A percentile compares a stretch with the other conserved stretches of the same genome.
phyloP scores from a whole-genome alignment of 2,113 vertebrate genomes.

The Thunnus thynnus region DNA sequence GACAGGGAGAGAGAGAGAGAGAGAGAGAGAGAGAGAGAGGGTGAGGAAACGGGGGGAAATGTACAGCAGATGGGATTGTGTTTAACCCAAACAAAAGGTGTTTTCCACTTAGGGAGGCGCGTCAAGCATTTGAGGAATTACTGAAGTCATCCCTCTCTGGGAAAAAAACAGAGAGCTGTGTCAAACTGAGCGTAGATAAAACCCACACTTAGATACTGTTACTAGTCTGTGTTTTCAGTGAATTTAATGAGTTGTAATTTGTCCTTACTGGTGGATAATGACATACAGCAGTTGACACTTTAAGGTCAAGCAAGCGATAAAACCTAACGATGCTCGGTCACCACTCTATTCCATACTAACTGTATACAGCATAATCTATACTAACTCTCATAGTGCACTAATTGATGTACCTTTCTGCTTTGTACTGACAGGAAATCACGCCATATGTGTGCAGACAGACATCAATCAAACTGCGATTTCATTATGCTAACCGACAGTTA shows the following conservation, averaged over 20 bases:
- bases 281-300: too few species aligned
- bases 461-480: too few species aligned
- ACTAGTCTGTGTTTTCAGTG: not conserved
- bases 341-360: too few species aligned
- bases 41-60: not conserved
- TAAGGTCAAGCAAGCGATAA: too few species aligned
- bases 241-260: not conserved
- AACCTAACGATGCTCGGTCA: too few species aligned
- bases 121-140: constrained; percentile 5
- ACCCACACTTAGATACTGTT: not conserved
- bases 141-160: not conserved
- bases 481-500: too few species aligned
- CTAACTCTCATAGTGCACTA: too few species aligned
- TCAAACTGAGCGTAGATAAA: not conserved
- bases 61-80: not conserved
- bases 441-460: too few species aligned
- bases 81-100: constrained; percentile 47
- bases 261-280: not conserved
- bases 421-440: too few species aligned
- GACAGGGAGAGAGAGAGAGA: not conserved
- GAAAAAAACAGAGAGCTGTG: not conserved
- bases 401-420: too few species aligned
- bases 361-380: too few species aligned
- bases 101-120: constrained; percentile 11
- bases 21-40: not conserved